phyloP scores from a whole-genome alignment of 2,888 invertebrate genomes.

The Parthenolecanium corni region DNA sequence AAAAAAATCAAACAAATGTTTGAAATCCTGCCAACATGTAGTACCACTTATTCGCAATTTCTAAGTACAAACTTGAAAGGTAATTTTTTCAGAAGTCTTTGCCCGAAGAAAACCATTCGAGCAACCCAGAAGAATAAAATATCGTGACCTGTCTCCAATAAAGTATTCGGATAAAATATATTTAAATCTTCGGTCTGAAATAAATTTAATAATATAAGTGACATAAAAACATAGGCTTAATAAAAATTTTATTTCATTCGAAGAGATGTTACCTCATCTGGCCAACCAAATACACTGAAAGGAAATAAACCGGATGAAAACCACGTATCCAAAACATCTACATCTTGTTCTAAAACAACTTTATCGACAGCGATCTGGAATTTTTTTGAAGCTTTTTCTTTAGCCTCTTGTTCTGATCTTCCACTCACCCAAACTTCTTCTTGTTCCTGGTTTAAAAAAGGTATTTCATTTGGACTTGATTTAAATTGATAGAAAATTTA shows the following conservation, averaged over 20 bases:
- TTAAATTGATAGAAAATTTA: neutral
- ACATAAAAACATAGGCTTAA: neutral
- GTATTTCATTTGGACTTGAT: no score
- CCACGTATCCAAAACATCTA: conserved; percentile 98
- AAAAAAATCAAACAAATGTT: conserved; percentile 27
- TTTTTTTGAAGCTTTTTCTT: conserved; percentile 60
- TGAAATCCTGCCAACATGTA: neutral
- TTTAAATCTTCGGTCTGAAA: conserved; percentile 51
- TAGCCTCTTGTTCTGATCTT: conserved; percentile 56
- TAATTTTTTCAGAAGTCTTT: conserved; percentile 72
- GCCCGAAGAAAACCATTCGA: conserved; percentile 96
- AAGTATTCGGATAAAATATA: conserved; percentile 79
- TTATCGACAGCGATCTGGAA: conserved; percentile 48
- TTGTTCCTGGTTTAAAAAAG: conserved; percentile 34
- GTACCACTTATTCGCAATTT: neutral
- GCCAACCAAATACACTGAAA: conserved; percentile 96
- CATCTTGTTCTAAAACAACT: conserved; percentile 60
- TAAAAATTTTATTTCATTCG: conserved; percentile 37
- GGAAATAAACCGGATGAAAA: conserved; percentile 95
- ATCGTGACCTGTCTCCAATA: conserved; percentile 94
- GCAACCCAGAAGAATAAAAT: conserved; percentile 99
- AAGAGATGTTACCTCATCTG: conserved; percentile 50
- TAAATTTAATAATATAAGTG: conserved; percentile 2
- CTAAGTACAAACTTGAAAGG: conserved; percentile 63
- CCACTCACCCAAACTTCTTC: conserved; percentile 52